Evolutionary conservation across 2,797 vertebrate genomes (phyloP).

Genomic region (Amphiprion clarkii): DNA sequence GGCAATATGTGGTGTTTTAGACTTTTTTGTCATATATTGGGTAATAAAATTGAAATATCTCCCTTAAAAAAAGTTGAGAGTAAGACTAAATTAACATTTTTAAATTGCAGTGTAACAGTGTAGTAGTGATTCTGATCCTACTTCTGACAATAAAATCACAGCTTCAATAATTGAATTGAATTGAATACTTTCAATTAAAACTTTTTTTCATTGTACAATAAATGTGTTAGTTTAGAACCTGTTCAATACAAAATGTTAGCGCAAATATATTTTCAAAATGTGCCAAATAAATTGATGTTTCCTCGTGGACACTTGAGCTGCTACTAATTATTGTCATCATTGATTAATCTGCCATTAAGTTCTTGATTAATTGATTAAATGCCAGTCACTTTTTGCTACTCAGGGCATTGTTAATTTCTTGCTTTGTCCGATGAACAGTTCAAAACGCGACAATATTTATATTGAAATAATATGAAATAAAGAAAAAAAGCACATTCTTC

Average conservation of each 20-base stretch:
- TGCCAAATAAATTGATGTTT: slow-evolving; percentile 11
- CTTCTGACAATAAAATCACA: slow-evolving; percentile 27
- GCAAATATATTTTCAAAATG: slow-evolving; percentile 1
- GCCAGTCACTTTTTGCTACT: neutral
- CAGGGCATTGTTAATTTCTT: neutral
- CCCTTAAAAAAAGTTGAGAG: slow-evolving; percentile 30
- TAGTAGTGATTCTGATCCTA: slow-evolving; percentile 26
- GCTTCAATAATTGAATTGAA: too few species aligned
- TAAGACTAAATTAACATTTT: slow-evolving; percentile 51
- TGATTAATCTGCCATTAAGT: neutral
- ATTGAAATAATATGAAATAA: neutral
- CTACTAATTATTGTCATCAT: neutral
- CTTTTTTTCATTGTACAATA: slow-evolving; percentile 25
- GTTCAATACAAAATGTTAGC: neutral
- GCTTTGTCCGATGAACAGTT: neutral
- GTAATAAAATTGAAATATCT: slow-evolving; percentile 49
- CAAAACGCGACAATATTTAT: neutral
- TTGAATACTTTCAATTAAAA: slow-evolving; percentile 16
- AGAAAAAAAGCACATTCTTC: neutral
- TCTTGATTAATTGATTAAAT: neutral
- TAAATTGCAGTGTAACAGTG: slow-evolving; percentile 5
- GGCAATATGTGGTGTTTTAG: slow-evolving; percentile 14
- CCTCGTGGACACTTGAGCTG: neutral
- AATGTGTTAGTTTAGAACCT: neutral
- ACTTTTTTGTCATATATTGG: slow-evolving; percentile 18